phyloP scores from a whole-genome alignment of 2,113 vertebrate species.

The Mus musculus region GRCm39 chr3:146301001-146301500 shows the following conservation, averaged over 20 bases:
- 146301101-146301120: not conserved
- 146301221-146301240: constrained; percentile 36
- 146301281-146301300: not conserved
- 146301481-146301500: not conserved
- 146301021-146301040: not conserved
- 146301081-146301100: not conserved
- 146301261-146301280: not conserved
- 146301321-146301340: not conserved
- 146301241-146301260: not conserved
- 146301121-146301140: not conserved
- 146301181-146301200: constrained; percentile 13
- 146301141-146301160: constrained; percentile 31
- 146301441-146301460: not conserved
- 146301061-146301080: not conserved
- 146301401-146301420: not conserved
- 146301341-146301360: not conserved
- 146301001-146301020: not conserved
- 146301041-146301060: not conserved
- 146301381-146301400: not conserved
- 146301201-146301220: constrained; percentile 12
- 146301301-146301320: not conserved
- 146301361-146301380: not conserved
- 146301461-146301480: not conserved
- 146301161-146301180: constrained; percentile 41
- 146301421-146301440: not conserved